phyloP scores from a whole-genome alignment of 2,797 vertebrate genomes.

The Enteromius argenteus region DNA sequence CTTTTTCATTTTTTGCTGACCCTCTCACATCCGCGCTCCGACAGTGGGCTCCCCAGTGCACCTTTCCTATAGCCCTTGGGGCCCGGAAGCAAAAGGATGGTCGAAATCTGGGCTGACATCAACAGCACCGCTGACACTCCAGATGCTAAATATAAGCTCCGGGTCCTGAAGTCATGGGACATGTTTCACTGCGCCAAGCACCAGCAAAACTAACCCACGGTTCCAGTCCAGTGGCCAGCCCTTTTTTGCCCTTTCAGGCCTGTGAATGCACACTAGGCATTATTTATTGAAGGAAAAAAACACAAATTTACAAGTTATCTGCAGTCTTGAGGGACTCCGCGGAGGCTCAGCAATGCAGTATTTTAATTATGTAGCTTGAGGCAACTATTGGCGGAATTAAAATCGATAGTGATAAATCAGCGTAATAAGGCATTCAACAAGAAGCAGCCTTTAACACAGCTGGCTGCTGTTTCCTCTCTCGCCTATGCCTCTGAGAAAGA shows the following conservation, averaged over 20 bases:
- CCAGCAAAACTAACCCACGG: slow-evolving; percentile 9
- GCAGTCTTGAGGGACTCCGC: slow-evolving; percentile 61
- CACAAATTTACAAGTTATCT: slow-evolving; percentile 67
- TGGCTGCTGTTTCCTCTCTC: slow-evolving; percentile 53
- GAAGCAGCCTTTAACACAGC: slow-evolving; percentile 64
- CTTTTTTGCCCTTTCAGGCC: slow-evolving; percentile 45
- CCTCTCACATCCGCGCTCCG: slow-evolving; percentile 2
- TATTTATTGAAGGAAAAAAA: slow-evolving; percentile 57
- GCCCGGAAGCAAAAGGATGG: slow-evolving; percentile 12
- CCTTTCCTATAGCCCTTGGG: slow-evolving; percentile 37
- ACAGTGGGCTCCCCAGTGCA: slow-evolving; percentile 38
- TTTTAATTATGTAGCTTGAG: slow-evolving; percentile 74
- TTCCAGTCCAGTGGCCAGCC: slow-evolving; percentile 24
- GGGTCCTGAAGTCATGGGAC: slow-evolving; percentile 34
- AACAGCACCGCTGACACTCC: slow-evolving; percentile 16
- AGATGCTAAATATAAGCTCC: slow-evolving; percentile 41
- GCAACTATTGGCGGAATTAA: slow-evolving; percentile 68
- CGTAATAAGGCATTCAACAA: slow-evolving; percentile 72
- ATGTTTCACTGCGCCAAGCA: slow-evolving; percentile 31
- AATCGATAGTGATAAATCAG: slow-evolving; percentile 77
- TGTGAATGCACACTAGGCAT: slow-evolving; percentile 47
- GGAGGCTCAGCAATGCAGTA: slow-evolving; percentile 64
- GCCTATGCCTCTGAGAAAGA: slow-evolving; percentile 12
- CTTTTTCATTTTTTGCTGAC: slow-evolving; percentile 40
- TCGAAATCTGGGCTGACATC: slow-evolving; percentile 32